Evolutionary conservation across 2,797 vertebrate genomes (phyloP), one percentile per base, ranked within the genome.

Genomic region (Distichodus sexfasciatus): DNA sequence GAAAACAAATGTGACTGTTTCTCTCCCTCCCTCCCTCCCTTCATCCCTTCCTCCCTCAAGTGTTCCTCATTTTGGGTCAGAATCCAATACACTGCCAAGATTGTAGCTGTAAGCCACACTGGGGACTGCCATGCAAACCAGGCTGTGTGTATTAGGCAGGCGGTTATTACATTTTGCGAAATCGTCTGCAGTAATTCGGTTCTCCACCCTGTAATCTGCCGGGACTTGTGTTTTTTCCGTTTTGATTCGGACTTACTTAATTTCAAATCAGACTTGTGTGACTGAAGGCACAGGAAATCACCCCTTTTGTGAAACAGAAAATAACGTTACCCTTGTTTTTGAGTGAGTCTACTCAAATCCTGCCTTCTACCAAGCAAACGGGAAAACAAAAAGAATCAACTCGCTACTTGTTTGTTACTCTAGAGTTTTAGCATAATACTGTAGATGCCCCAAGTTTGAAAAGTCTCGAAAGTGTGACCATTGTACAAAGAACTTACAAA

Each of bases 1-100:
- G 85, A 89, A 89, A 88, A 90, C 81, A 88, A 88, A 90, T 90
- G 79, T 72, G 47, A 51, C 69, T 58, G 68, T 87, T 85, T 79
- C 70, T 65, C 40, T 35, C 17, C 54, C 57, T 80, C 62, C 71
- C 74, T 82, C 46, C 76, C 72, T 78, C 72, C 69, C 80, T 26
- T 12, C 9, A 81, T 84, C 75, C 73, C 76, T 61, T 79, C 79
- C 70, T 73, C 38, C 24, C 68, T 58, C 48, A n/a, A n/a, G n/a
- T 50, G 21, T 59, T 6, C 64, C 71, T 79, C 74, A 69, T 68
- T 65, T 76, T 19, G 17, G 47, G 36, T 74, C 78, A 40, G 77
- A 85, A 76, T 82, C 71, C 58, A 83, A 81, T 83, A 72, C 43
- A 55, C 66, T 57, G 31, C 69, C 43, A 31, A 28, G 33, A 53